Percentiles rank a stretch among this genome's conserved stretches.
phyloP scores from a whole-genome alignment of 1,140 invertebrate genomes.

The Rhysida immarginata region DNA sequence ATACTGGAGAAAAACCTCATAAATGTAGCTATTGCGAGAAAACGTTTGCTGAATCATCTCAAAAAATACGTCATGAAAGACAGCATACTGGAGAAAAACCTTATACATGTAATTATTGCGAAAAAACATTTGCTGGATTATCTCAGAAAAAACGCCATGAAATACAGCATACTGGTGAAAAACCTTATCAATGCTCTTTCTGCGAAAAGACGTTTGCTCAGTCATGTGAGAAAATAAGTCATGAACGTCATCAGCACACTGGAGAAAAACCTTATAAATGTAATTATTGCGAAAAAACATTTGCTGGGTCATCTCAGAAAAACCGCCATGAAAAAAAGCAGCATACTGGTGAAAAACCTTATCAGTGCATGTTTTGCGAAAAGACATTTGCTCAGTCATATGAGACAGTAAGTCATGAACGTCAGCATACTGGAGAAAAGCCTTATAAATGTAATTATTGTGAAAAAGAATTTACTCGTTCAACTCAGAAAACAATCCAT shows the following conservation, averaged over 20 bases:
- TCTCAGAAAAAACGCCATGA: neutral
- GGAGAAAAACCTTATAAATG: neutral
- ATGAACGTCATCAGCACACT: neutral
- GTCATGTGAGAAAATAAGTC: neutral
- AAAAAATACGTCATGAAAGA: neutral
- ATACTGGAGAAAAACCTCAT: neutral
- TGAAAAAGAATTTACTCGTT: neutral
- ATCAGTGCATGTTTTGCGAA: neutral
- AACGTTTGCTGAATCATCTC: neutral
- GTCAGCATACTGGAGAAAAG: neutral
- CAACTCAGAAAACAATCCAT: too few species aligned
- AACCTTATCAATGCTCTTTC: neutral
- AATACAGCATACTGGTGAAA: neutral
- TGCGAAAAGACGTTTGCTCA: neutral
- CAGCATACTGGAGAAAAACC: neutral
- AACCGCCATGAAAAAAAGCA: neutral
- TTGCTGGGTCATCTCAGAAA: neutral
- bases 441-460: neutral
- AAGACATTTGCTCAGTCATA: neutral
- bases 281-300: neutral
- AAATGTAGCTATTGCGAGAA: neutral
- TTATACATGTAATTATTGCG: neutral
- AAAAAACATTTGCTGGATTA: neutral
- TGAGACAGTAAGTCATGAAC: neutral
- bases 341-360: neutral